phyloP scores from a whole-genome alignment of 92 coral and sea anemone genomes.

The Epizoanthus ramosus region DNA sequence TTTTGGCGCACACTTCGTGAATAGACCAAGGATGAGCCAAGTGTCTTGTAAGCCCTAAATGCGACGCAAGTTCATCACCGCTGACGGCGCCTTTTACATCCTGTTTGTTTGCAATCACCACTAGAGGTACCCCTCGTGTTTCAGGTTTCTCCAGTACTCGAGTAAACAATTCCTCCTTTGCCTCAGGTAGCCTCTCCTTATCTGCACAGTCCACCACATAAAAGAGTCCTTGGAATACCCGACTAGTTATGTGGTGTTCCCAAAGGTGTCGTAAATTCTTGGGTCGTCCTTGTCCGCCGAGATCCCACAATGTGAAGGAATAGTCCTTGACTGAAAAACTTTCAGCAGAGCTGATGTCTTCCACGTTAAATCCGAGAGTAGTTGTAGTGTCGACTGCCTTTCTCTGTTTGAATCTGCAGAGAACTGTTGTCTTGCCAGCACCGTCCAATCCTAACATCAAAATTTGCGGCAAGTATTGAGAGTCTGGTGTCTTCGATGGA shows the following conservation, averaged over 20 bases:
- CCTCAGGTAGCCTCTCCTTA: constrained; percentile 5
- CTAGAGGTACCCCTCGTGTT: constrained; percentile 28
- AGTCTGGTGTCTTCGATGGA: neutral
- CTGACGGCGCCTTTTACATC: constrained; percentile 4
- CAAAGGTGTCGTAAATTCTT: constrained; percentile 13
- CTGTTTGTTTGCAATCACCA: constrained; percentile 40
- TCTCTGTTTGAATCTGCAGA: constrained; percentile 13
- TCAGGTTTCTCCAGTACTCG: constrained; percentile 25
- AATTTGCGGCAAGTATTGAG: constrained; percentile 18
- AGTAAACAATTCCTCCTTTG: constrained; percentile 24
- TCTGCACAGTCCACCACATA: constrained; percentile 40
- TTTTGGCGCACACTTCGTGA: constrained; percentile 34
- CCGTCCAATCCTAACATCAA: constrained; percentile 42
- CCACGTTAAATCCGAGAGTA: constrained; percentile 35
- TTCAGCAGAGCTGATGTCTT: neutral
- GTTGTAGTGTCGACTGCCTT: neutral
- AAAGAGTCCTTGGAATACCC: constrained; percentile 9
- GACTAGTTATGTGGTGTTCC: constrained; percentile 32
- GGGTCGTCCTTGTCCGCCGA: constrained; percentile 25
- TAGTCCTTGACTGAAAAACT: neutral
- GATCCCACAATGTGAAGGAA: constrained; percentile 30
- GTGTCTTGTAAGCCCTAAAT: constrained; percentile 9
- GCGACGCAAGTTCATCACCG: neutral
- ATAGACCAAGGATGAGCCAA: constrained; percentile 27
- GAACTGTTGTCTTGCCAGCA: constrained; percentile 38